Conservation (phyloP, 2,113 vertebrate species). For the Rhombomys opimus region DNA sequence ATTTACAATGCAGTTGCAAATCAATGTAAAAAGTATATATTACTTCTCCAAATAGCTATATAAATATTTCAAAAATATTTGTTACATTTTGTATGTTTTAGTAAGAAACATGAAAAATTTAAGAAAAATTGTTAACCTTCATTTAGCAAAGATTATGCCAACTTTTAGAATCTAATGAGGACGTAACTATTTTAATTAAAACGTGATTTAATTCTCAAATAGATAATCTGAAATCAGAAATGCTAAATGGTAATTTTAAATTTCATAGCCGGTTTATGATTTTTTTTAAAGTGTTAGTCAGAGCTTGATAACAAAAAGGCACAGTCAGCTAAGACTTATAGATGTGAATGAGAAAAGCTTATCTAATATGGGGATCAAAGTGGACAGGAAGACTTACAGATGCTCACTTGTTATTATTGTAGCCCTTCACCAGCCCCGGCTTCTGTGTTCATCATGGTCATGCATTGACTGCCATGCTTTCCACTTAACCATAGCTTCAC, state of each 20-base stretch:
- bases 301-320: background rate
- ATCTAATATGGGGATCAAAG: background rate
- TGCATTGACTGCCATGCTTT: background rate
- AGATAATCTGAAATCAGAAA: constrained; percentile 6
- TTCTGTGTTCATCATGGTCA: background rate
- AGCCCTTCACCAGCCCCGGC: background rate
- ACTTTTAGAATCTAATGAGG: background rate
- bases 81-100: background rate
- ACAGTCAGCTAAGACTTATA: background rate
- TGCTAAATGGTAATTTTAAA: background rate
- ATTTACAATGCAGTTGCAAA: background rate
- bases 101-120: background rate
- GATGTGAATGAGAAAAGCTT: background rate
- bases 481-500: background rate
- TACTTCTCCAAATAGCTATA: background rate
- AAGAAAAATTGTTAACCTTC: background rate
- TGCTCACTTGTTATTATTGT: background rate
- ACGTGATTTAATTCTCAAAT: background rate
- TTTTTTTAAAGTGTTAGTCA: background rate
- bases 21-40: background rate
- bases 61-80: constrained; percentile 2
- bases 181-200: constrained; percentile 5
- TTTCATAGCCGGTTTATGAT: background rate
- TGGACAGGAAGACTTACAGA: background rate
- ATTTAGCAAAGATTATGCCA: background rate